These are phyloP conservation scores for Parnassius mnemosyne DNA, from an alignment of 2,888 invertebrate genomes.

Conservation along the genomic window DNA sequence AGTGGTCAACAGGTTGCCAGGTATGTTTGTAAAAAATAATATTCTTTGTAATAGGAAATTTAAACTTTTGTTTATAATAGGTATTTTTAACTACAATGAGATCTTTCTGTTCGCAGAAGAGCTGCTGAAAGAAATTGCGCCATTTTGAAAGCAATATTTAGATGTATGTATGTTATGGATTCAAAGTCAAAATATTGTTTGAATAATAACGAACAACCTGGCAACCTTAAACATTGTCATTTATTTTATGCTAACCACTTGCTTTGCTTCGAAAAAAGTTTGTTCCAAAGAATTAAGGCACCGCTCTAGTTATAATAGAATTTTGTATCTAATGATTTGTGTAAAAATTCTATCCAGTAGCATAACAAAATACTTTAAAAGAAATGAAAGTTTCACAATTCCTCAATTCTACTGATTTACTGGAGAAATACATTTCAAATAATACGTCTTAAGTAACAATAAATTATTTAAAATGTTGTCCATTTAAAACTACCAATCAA, in stretches of 20 bases:
- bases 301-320: conserved; percentile 30
- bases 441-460: conserved; percentile 1
- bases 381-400: conserved; percentile 26
- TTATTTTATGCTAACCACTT: conserved; percentile 13
- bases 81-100: no score
- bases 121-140: no score
- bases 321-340: no score
- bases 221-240: conserved; percentile 12
- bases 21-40: conserved; percentile 3
- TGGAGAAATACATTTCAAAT: conserved; percentile 1
- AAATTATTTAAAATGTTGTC: conserved; percentile 6
- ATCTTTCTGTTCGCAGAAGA: no score
- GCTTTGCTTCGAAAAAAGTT: conserved; percentile 18
- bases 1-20: conserved; percentile 32
- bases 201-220: background rate
- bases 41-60: no score
- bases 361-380: conserved; percentile 55
- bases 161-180: no score
- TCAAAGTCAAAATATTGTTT: background rate
- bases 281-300: conserved; percentile 16
- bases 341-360: conserved; percentile 36
- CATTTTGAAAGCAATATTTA: no score
- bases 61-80: no score
- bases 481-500: background rate
- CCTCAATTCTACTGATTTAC: conserved; percentile 1